Evolutionary conservation across 2,888 invertebrate genomes (phyloP), one percentile per base, ranked within the genome.

Genomic region (Perizoma flavofasciatum): DNA sequence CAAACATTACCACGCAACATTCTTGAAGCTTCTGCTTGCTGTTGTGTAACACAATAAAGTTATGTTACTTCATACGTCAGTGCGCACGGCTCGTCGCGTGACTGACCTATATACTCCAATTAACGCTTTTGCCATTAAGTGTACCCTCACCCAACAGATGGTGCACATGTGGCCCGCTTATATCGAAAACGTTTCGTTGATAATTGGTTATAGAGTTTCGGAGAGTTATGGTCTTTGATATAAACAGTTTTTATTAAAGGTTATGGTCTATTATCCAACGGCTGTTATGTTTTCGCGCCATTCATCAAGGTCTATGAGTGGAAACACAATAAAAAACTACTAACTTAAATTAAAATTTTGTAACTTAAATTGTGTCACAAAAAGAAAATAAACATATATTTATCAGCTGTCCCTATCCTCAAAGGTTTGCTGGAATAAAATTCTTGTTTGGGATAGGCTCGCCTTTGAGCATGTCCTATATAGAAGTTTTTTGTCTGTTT

Each of bases 131-230:
- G 74, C 69, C 46, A 49, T 41, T 61, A 75, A 75, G 40, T 71
- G 74, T 80, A 75, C 76, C 40, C 47, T 63, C 45, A n/a, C 34
- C 7, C 61, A 71, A 72, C 88, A 88, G 85, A 83, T 87, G 62
- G 46, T 68, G 65, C 80, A 83, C 79, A 74, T 78, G 74, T 72
- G 70, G 63, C 37, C 37, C 37, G 52, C 65, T 70, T 70, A 69
- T 72, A 70, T 75, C 61, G 56, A 60, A 63, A 61, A 49, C 44
- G 44, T 52, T 55, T 61, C 43, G 40, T 22, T 53, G 39, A 52
- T 55, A 55, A 34, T 55, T 34, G 37, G 8, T 50, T 32, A 41
- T 43, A 50, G 40, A 53, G 39, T 64, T 63, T 68, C 9, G 54
- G 39, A 41, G 43, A 55, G 45, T 45, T 49, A 49, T 55, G 48